Evolutionary conservation across 2,797 vertebrate species (phyloP), one percentile per base, ranked within the genome.

Genomic region (Enteromius mattozi): DNA sequence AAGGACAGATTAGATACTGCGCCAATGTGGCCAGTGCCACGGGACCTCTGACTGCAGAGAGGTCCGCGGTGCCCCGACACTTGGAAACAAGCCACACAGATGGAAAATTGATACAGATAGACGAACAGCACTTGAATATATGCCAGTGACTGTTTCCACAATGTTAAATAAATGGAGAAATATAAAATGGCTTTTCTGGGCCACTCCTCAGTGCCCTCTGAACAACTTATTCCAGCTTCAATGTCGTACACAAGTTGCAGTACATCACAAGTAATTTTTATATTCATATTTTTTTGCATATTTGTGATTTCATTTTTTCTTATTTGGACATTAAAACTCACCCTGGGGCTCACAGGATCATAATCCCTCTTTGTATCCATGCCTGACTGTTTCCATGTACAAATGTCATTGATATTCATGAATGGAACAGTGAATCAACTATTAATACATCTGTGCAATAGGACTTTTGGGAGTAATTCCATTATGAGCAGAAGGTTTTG

Each of bases 51-150:
- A 77, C 54, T 77, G 54, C 35, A 4, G 35, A 40, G 66, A 69
- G 35, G 66, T 69, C 9, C 4, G 9, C 2, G 0, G 17, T 69
- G 35, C 51, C 54, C 75, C 2, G 40, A 77, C 35, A 61, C 33
- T 42, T 77, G 75, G 75, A 77, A 61, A 61, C 35, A 59, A 61
- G 75, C 75, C 75, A 61, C 35, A 61, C 75, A 77, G 35, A 77
- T 77, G 75, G 75, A 77, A 61, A 77, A 77, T 77, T 61, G 75
- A 77, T 77, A 77, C 13, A 40, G 51, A 61, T 17, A 77, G 75
- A 61, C 4, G 4, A 77, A 77, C 54, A 42, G 4, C 35, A 27
- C 35, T 77, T 77, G 54, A 54, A 56, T 75, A 19, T 56, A 51
- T 75, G 72, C 72, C 72, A 75, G 30, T 56, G 72, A 75, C 72